A percentile compares a stretch with the other conserved stretches of the same genome.
Conservation (phyloP, 2,888 invertebrate species). For the Hipparchia sbordonii region DNA sequence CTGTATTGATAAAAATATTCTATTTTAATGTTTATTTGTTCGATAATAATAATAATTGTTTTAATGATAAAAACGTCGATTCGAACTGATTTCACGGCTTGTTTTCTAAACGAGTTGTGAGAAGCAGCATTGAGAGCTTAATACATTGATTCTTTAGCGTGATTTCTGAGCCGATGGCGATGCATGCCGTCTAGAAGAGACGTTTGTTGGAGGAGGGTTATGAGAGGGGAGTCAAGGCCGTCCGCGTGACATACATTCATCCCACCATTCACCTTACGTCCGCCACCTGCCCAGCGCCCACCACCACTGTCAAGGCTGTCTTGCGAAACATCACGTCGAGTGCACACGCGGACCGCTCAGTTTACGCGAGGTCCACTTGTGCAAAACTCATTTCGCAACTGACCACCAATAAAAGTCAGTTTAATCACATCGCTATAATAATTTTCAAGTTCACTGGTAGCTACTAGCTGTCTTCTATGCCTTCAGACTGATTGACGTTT, state of each 20-base stretch:
- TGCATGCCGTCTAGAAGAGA: constrained; percentile 47
- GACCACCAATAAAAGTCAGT: constrained; percentile 20
- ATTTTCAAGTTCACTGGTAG: constrained; percentile 43
- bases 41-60: too few species aligned
- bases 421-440: constrained; percentile 27
- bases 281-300: constrained; percentile 58
- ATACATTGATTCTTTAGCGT: constrained; percentile 19
- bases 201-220: constrained; percentile 55
- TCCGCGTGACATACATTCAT: constrained; percentile 75
- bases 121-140: constrained; percentile 16
- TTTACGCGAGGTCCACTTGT: constrained; percentile 59
- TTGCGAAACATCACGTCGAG: constrained; percentile 57
- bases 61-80: background rate
- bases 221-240: constrained; percentile 77
- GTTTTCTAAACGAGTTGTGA: constrained; percentile 22
- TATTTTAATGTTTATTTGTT: too few species aligned
- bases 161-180: constrained; percentile 34
- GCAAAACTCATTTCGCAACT: constrained; percentile 48
- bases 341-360: constrained; percentile 48
- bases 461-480: background rate
- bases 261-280: constrained; percentile 79
- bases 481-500: constrained; percentile 1
- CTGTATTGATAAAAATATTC: background rate
- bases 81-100: constrained; percentile 9
- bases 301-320: constrained; percentile 77